Percentiles rank a stretch among this genome's conserved stretches.
Conservation (phyloP, 2,888 invertebrate species). For the Heteromyza rotundicornis region DNA sequence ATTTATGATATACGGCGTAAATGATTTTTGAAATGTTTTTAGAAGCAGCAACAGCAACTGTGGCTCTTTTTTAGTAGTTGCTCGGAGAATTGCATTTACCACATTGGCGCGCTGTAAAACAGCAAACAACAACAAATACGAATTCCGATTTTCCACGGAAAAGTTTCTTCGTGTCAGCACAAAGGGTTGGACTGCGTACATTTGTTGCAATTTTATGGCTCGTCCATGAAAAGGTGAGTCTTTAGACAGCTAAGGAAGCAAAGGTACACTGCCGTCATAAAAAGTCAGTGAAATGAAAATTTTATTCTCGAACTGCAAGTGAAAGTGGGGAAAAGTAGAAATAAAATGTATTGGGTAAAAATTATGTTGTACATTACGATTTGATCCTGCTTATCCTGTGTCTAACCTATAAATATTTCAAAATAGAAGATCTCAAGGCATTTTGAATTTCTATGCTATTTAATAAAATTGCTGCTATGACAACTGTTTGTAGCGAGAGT, state of each 20-base stretch:
- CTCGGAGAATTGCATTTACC: constrained; percentile 35
- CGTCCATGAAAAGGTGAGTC: neutral
- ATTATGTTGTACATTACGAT: too few species aligned
- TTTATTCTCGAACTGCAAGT: neutral
- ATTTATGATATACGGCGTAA: constrained; percentile 50
- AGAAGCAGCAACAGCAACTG: constrained; percentile 32
- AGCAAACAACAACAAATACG: constrained; percentile 4
- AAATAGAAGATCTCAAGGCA: too few species aligned
- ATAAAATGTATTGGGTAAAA: too few species aligned
- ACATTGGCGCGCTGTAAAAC: constrained; percentile 9
- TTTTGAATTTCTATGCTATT: too few species aligned
- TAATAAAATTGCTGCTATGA: too few species aligned
- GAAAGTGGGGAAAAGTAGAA: neutral
- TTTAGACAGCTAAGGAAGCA: neutral
- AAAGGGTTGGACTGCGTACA: neutral
- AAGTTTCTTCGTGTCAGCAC: neutral
- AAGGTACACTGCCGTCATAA: neutral
- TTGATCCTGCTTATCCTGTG: too few species aligned
- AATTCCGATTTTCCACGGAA: neutral
- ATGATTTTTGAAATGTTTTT: constrained; percentile 46
- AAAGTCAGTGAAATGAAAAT: neutral
- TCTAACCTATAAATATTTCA: too few species aligned
- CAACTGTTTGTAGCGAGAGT: too few species aligned
- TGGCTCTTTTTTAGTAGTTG: neutral
- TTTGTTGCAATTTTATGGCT: neutral